phyloP scores from a whole-genome alignment of 2,113 vertebrate genomes.

The Gymnocephalus cernua region DNA sequence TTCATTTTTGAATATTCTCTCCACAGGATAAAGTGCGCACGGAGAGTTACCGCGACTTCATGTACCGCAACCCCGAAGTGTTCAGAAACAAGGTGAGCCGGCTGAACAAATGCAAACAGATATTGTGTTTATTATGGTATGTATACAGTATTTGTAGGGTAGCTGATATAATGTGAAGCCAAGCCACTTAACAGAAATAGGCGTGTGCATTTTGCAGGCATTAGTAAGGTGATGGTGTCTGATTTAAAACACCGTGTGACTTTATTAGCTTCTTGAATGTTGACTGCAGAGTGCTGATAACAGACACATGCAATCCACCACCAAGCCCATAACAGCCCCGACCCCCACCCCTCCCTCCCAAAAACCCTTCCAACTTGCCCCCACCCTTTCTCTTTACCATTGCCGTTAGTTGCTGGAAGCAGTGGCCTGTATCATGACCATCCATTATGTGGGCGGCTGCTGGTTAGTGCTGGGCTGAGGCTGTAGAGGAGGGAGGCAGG shows the following conservation, averaged over 20 bases:
- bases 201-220: slow-evolving; percentile 30
- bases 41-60: slow-evolving; percentile 95
- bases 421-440: slow-evolving; percentile 72
- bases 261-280: slow-evolving; percentile 81
- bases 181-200: slow-evolving; percentile 1
- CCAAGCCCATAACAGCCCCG: slow-evolving; percentile 58
- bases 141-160: background rate
- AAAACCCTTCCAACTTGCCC: slow-evolving; percentile 27
- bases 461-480: slow-evolving; percentile 61
- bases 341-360: slow-evolving; percentile 19
- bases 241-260: slow-evolving; percentile 80
- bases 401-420: slow-evolving; percentile 61
- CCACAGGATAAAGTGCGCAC: slow-evolving; percentile 94
- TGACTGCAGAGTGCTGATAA: slow-evolving; percentile 88
- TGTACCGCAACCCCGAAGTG: slow-evolving; percentile 91
- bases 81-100: slow-evolving; percentile 95
- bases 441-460: slow-evolving; percentile 81
- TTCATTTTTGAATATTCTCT: slow-evolving; percentile 26
- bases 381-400: slow-evolving; percentile 47
- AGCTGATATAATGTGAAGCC: slow-evolving; percentile 8
- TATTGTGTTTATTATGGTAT: background rate
- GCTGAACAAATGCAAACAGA: background rate
- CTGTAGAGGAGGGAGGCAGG: slow-evolving; percentile 52
- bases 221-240: slow-evolving; percentile 62
- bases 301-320: slow-evolving; percentile 73